Conservation (phyloP, 1,140 invertebrate genomes). For the Leptinotarsa lineolata region DNA sequence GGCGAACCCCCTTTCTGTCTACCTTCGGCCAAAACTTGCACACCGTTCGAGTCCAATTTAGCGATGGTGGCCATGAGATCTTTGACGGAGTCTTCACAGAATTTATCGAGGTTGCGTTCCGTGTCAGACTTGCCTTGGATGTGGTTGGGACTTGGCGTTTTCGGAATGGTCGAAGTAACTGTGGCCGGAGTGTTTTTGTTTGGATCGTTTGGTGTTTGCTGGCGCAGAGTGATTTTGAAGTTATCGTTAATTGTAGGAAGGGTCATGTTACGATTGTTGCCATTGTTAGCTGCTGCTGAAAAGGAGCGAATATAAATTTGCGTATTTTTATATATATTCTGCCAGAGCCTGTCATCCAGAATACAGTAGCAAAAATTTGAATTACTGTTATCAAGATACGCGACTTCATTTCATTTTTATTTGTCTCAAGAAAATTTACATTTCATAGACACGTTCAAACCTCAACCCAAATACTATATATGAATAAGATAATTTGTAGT, state of each 20-base stretch:
- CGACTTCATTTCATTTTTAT: no score
- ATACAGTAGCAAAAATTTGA: no score
- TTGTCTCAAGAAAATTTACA: no score
- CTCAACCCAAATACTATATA: no score
- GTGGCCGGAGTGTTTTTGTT: constrained; percentile 56
- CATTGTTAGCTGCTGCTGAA: constrained; percentile 39
- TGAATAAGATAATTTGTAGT: no score
- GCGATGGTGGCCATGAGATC: constrained; percentile 83
- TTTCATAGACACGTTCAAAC: no score
- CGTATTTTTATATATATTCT: no score
- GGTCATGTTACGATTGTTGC: constrained; percentile 34
- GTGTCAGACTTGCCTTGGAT: constrained; percentile 57
- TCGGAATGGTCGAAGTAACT: constrained; percentile 79
- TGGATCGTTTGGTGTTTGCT: constrained; percentile 53
- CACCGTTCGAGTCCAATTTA: constrained; percentile 80
- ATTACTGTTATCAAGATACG: no score
- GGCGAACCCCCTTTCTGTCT: constrained; percentile 56
- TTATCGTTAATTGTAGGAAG: constrained; percentile 51
- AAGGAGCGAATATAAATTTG: no score
- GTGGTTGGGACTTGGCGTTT: constrained; percentile 74
- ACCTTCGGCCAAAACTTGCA: constrained; percentile 58
- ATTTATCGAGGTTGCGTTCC: constrained; percentile 70
- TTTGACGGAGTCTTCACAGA: constrained; percentile 80
- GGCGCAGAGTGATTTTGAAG: constrained; percentile 69
- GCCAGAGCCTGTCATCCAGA: no score